Conservation (phyloP, 2,113 vertebrate species). For the Jaculus jaculus region DNA sequence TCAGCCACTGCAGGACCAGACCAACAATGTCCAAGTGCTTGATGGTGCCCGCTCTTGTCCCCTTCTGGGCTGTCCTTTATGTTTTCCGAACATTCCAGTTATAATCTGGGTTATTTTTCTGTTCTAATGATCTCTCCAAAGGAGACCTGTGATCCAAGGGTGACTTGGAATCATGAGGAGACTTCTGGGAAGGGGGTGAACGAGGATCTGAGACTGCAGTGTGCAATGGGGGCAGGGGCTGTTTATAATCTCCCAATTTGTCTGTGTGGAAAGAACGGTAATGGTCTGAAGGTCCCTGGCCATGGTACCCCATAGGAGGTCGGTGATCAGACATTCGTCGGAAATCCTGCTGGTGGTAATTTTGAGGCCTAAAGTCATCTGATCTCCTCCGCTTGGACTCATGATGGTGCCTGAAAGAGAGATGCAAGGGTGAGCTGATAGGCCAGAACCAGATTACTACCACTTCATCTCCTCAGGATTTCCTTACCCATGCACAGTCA, state of each 20-base stretch:
- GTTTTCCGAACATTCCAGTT: constrained; percentile 95
- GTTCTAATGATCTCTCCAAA: constrained; percentile 92
- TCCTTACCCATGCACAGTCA: neutral
- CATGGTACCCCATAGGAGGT: constrained; percentile 86
- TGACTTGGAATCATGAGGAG: constrained; percentile 94
- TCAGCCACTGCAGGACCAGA: constrained; percentile 69
- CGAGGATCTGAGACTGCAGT: constrained; percentile 90
- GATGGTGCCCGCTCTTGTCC: constrained; percentile 1
- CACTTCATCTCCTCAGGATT: neutral
- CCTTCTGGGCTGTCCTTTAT: constrained; percentile 77
- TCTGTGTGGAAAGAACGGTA: constrained; percentile 94
- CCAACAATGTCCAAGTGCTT: constrained; percentile 50
- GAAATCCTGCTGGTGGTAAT: constrained; percentile 95
- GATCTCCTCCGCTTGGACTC: constrained; percentile 94
- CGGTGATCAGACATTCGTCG: constrained; percentile 94
- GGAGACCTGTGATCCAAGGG: constrained; percentile 89
- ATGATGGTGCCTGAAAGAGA: constrained; percentile 89
- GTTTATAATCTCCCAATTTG: constrained; percentile 90
- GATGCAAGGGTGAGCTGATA: neutral
- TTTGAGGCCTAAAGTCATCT: constrained; percentile 94
- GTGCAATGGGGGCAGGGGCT: constrained; percentile 87
- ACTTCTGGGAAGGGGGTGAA: constrained; percentile 94
- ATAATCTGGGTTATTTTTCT: constrained; percentile 90
- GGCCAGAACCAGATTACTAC: neutral
- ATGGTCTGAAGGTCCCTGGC: constrained; percentile 92